These are phyloP conservation scores for Epinotia demarniana DNA, from an alignment of 2,888 invertebrate genomes.

Conservation along the genomic window DNA sequence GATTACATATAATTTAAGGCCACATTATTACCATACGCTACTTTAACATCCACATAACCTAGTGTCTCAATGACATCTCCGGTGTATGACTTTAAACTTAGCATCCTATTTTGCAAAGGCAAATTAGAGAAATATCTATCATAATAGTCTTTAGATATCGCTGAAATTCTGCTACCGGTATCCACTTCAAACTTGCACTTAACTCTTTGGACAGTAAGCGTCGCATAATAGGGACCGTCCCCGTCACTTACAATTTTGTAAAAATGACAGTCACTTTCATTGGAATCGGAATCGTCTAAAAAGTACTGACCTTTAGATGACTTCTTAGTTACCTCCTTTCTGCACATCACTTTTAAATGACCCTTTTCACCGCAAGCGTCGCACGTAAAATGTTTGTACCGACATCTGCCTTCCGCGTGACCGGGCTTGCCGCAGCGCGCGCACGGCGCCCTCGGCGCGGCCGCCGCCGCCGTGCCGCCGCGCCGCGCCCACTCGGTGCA, in stretches of 20 bases:
- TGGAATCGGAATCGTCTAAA: conserved; percentile 1
- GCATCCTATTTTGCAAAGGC: background rate
- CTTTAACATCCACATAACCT: conserved; percentile 1
- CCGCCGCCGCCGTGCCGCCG: no score
- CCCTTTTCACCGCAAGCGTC: conserved; percentile 20
- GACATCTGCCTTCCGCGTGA: background rate
- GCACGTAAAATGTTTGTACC: conserved; percentile 11
- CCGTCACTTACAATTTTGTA: background rate
- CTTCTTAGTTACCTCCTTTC: background rate
- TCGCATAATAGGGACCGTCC: background rate
- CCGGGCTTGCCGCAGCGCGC: no score
- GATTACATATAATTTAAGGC: conserved; percentile 7
- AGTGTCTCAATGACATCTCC: conserved; percentile 1
- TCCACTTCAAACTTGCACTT: background rate
- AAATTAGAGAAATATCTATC: no score
- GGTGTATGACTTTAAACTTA: conserved; percentile 7
- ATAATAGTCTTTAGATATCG: no score
- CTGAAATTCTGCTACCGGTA: no score
- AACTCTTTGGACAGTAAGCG: background rate
- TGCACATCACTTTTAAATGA: conserved; percentile 14
- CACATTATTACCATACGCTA: background rate
- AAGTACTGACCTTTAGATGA: conserved; percentile 11
- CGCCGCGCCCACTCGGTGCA: no score
- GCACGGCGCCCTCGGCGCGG: no score
- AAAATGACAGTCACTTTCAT: background rate